phyloP scores from a whole-genome alignment of 2,113 vertebrate species.

The Macrotus californicus region DNA sequence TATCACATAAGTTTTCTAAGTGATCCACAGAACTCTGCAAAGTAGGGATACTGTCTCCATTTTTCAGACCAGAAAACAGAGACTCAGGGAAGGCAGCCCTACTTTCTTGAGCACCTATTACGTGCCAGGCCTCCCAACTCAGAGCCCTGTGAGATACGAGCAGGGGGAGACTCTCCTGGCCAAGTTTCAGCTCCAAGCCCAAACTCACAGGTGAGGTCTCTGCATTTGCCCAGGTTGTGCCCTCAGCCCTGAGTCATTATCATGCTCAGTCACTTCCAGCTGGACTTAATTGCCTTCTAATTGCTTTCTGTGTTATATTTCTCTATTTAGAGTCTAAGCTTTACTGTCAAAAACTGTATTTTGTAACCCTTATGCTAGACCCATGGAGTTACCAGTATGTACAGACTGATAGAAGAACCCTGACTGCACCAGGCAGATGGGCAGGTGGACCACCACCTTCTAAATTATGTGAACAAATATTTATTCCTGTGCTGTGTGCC shows the following conservation, averaged over 20 bases:
- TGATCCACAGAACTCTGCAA: not conserved
- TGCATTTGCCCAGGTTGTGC: not conserved
- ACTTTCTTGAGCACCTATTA: not conserved
- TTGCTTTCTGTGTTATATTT: constrained; percentile 17
- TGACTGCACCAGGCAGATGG: not conserved
- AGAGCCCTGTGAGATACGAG: not conserved
- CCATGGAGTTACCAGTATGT: not conserved
- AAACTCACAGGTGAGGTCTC: not conserved
- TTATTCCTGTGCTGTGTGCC: not conserved
- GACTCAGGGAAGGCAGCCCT: not conserved
- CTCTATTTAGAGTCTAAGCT: constrained; percentile 13
- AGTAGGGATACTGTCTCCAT: not conserved
- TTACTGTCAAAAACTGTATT: not conserved
- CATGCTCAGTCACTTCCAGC: not conserved
- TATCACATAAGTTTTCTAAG: no score
- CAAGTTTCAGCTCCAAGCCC: not conserved
- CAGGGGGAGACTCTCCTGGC: fast-evolving
- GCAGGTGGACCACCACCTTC: fast-evolving
- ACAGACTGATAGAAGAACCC: not conserved
- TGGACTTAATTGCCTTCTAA: not conserved
- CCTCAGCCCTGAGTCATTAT: not conserved
- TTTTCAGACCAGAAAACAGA: not conserved
- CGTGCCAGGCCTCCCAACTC: not conserved
- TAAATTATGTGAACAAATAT: not conserved
- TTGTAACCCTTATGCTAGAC: not conserved